A percentile compares a stretch with the other conserved stretches of the same genome.
These are phyloP conservation scores for Trichechus manatus DNA, from an alignment of 2,113 vertebrate genomes.

Conservation along the genomic window DNA sequence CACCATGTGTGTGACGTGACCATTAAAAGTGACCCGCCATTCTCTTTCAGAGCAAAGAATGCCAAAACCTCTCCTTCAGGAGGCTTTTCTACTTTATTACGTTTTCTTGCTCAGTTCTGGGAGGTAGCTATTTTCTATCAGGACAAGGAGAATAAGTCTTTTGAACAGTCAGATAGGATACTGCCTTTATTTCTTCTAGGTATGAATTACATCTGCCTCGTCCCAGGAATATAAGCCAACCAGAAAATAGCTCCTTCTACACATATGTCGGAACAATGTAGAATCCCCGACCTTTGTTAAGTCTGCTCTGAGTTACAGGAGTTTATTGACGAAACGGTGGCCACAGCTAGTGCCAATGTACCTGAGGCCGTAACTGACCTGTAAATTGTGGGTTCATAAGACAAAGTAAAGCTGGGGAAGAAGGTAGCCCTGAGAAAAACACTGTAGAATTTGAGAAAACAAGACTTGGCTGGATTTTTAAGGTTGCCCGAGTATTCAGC, in stretches of 20 bases:
- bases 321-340: not conserved
- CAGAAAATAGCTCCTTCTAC: not conserved
- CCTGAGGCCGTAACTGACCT: not conserved
- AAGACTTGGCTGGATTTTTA: not conserved
- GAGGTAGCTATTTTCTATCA: not conserved
- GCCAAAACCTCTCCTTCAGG: not conserved
- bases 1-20: rapidly evolving
- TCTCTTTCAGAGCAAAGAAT: not conserved
- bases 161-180: constrained; percentile 39
- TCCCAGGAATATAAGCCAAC: not conserved
- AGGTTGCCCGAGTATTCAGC: not conserved
- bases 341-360: not conserved
- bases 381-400: not conserved
- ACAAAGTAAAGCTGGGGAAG: not conserved
- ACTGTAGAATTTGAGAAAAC: not conserved
- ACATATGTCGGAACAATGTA: rapidly evolving
- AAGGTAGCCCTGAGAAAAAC: not conserved
- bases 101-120: not conserved
- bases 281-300: not conserved
- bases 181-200: constrained; percentile 22
- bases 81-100: not conserved
- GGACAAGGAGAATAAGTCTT: constrained; percentile 21
- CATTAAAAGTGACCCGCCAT: not conserved
- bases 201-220: not conserved
- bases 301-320: not conserved